phyloP scores from a whole-genome alignment of 2,888 invertebrate species.

The Nemotelus pantherinus region DNA sequence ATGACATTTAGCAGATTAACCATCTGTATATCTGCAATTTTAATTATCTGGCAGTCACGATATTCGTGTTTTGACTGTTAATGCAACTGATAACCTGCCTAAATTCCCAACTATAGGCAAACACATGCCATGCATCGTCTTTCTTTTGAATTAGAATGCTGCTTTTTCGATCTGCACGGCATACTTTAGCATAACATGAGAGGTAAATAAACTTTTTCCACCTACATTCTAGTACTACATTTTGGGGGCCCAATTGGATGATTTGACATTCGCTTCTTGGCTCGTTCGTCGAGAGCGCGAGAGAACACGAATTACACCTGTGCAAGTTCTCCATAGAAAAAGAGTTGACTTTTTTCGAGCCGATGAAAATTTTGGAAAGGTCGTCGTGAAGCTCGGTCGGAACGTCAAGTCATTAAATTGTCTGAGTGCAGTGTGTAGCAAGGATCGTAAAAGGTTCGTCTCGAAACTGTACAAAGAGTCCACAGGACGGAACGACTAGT shows the following conservation, averaged over 20 bases:
- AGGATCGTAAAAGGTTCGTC: constrained; percentile 37
- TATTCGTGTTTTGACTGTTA: too few species aligned
- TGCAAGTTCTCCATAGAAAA: constrained; percentile 27
- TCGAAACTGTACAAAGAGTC: neutral
- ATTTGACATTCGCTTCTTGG: neutral
- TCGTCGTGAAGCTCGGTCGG: constrained; percentile 50
- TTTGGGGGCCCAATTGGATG: neutral
- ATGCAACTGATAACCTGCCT: too few species aligned
- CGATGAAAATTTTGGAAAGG: constrained; percentile 51
- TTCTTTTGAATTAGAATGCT: too few species aligned
- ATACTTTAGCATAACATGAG: constrained; percentile 5
- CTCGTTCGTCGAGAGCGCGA: constrained; percentile 10
- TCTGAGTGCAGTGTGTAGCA: constrained; percentile 46
- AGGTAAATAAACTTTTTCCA: constrained; percentile 15
- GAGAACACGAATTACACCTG: constrained; percentile 28
- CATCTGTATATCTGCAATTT: too few species aligned
- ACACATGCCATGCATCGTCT: too few species aligned
- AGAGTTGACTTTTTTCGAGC: constrained; percentile 30
- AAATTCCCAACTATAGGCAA: too few species aligned
- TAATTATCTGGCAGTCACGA: too few species aligned
- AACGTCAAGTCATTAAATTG: constrained; percentile 58
- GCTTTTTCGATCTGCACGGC: neutral
- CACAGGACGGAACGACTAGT: neutral
- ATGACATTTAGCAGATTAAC: too few species aligned
- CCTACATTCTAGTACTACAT: constrained; percentile 34